Base-by-base conservation (phyloP, 1,140 invertebrate species). In the Drosophila mayri region DNA sequence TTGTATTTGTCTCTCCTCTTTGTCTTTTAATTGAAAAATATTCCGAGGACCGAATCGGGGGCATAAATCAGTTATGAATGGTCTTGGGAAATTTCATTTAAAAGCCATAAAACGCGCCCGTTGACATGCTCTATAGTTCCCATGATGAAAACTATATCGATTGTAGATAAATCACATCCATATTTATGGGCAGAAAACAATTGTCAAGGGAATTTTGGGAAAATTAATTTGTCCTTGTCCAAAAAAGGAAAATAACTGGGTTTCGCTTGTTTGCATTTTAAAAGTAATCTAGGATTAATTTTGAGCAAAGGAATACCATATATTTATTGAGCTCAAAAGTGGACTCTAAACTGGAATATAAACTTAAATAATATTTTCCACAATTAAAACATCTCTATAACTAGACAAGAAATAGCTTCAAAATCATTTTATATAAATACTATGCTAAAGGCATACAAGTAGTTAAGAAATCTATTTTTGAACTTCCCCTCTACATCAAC, bases 1-100 rank as follows among this genome's bases (percentile, higher is more conserved):
- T 76, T 64, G 60, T 54, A 25, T 76, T 58, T 54, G 54, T 52
- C 46, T 59, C 44, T 47, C 46, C 46, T 50, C 16, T 43, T 32
- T 35, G 37, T 52, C n/a, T 61, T 76, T 76, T 77, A 77, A 77
- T 77, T 77, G 63, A 76, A 77, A 61, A 76, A 67, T 76, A 55
- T 77, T 64, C 43, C 18, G 18, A 43, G 30, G 57, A 47, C 35
- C 18, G 14, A 60, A 68, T 32, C 30, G 54, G 47, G 41, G 62
- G 49, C 62, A 76, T 54, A 65, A 38, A 76, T 76, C 50, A 64
- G 49, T 64, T 52, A 57, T 61, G 52, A 41, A 72, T 68, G 35
- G 22, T 54, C 22, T 25, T 55, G 46, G 38, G 20, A 43, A 67
- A 40, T 52, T 52, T 66, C 30, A 67, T 70, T 54, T 67, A 70